Evolutionary conservation across 2,888 invertebrate species (phyloP).

Genomic region (Agrotis exclamationis): DNA sequence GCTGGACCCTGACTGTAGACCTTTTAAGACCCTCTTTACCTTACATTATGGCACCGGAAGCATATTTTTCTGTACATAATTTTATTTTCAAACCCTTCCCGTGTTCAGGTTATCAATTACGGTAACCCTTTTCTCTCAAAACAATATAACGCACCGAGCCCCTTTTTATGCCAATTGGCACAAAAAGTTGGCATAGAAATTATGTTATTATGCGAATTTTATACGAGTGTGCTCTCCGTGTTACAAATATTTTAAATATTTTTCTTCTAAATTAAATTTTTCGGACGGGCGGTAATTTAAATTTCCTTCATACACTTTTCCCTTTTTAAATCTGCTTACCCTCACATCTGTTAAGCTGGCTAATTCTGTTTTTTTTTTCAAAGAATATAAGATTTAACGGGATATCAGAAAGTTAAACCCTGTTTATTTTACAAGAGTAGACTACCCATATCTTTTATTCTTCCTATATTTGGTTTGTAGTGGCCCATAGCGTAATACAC

Average conservation of each 20-base stretch:
- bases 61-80: constrained; percentile 66
- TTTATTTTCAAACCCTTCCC: constrained; percentile 65
- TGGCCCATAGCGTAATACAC: not conserved
- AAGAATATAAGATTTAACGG: not conserved
- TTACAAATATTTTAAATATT: constrained; percentile 47
- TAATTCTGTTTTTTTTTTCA: not conserved
- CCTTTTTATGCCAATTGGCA: constrained; percentile 65
- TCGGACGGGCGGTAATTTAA: constrained; percentile 37
- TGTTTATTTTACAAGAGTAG: not conserved
- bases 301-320: constrained; percentile 26
- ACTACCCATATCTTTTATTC: not conserved
- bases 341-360: not conserved
- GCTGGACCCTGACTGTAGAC: constrained; percentile 19
- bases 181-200: constrained; percentile 65
- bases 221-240: constrained; percentile 46
- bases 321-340: not conserved
- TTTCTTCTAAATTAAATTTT: constrained; percentile 28
- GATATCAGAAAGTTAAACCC: not conserved
- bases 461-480: too few relatives aligned
- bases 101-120: constrained; percentile 67
- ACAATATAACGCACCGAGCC: constrained; percentile 64
- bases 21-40: constrained; percentile 50
- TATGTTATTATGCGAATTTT: constrained; percentile 69
- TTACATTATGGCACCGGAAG: constrained; percentile 57
- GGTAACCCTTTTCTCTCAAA: constrained; percentile 66